Evolutionary conservation across 2,888 invertebrate genomes (phyloP), one percentile per base, ranked within the genome.

Genomic region (Deroplatys truncata): DNA sequence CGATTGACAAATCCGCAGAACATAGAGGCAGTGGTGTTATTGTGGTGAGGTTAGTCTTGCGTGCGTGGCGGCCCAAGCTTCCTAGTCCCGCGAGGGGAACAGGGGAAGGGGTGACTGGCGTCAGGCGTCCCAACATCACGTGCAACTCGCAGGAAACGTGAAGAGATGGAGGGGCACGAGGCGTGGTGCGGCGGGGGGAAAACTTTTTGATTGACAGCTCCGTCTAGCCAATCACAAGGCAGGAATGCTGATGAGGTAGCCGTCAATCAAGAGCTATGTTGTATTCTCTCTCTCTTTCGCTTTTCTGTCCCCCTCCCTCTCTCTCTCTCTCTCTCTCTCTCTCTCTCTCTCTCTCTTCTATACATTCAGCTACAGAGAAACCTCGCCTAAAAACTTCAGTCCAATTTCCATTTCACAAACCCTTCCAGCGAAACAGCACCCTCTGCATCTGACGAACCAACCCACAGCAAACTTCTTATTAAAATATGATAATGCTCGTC

Each of bases 131-230:
- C 85, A 49, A 56, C 86, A 82, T 56, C 86, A 86, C 86, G 86
- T 86, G 56, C 88, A 49, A 84, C 88, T 84, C 49, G 29, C 20
- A n/a, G 82, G 35, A 87, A 31, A 90, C 29, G 28, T 29, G 88
- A 49, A 84, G 85, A 85, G 85, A 35, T 43, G 82, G 90, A 72
- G 49, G 49, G 85, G 72, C 83, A 86, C 85, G 88, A 88, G 88
- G 88, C 29, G 84, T 83, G 56, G 83, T 31, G 89, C 85, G 43
- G 89, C 28, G 87, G 86, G 83, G 87, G 88, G 85, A 85, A 43
- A 94, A 94, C 93, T 93, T 95, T 94, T 95, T 97, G 96, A 97
- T 96, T 96, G 97, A 97, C 97, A 97, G 96, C 95, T 95, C 95
- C 95, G 95, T 95, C 95, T 95, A 95, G 94, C 96, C 96, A 96